Evolutionary conservation across 53 echinoderm and acorn worm species (phyloP).

Genomic region (Luidia sarsii): DNA sequence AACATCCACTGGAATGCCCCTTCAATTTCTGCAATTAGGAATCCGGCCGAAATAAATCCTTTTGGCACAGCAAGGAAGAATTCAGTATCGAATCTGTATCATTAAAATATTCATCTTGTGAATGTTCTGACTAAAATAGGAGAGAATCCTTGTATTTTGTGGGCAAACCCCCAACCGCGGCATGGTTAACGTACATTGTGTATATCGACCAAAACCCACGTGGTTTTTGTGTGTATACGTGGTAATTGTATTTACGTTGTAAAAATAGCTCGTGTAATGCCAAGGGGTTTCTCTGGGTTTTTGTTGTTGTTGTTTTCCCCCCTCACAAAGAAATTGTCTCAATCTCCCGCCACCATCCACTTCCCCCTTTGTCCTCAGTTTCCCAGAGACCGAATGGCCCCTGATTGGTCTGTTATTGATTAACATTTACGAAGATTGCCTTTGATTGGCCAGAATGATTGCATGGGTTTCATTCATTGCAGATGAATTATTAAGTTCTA

Average conservation of each 20-base stretch:
- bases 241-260: conserved; percentile 61
- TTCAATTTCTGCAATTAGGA: conserved; percentile 16
- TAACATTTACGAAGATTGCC: conserved; percentile 12
- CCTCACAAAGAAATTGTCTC: conserved; percentile 49
- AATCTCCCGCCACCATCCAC: conserved; percentile 59
- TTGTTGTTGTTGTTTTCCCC: conserved; percentile 24
- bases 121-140: conserved; percentile 17
- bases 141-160: conserved; percentile 11
- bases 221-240: conserved; percentile 53
- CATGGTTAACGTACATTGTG: conserved; percentile 24
- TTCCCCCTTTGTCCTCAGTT: conserved; percentile 50
- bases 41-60: conserved; percentile 32
- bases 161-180: conserved; percentile 49
- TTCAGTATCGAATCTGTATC: background rate
- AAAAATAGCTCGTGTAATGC: conserved; percentile 57
- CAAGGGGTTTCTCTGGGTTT: conserved; percentile 54
- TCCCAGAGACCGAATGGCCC: conserved; percentile 32
- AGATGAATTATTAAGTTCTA: too few relatives aligned
- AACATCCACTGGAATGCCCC: conserved; percentile 33
- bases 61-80: conserved; percentile 9
- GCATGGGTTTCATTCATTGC: too few relatives aligned
- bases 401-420: conserved; percentile 37
- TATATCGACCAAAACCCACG: conserved; percentile 40
- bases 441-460: conserved; percentile 32
- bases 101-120: too few relatives aligned